Percentiles rank a stretch among this genome's conserved stretches.
These are phyloP conservation scores for Drosophila baimaii DNA, from an alignment of 1,140 invertebrate species.

Conservation along the genomic window DNA sequence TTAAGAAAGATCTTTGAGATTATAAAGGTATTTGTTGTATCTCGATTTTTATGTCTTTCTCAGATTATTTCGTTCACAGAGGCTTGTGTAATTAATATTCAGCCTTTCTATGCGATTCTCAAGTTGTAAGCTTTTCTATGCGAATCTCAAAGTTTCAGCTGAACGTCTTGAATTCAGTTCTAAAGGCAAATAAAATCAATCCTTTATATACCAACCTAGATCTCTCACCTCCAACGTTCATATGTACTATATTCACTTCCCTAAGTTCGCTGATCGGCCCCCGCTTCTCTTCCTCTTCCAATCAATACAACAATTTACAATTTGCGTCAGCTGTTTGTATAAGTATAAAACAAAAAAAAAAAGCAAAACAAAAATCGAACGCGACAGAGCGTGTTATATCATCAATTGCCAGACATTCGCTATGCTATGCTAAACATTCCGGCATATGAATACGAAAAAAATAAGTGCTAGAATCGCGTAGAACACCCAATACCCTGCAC, in stretches of 20 bases:
- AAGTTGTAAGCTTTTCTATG: neutral
- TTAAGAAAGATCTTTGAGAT: neutral
- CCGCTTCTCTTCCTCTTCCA: conserved; percentile 13
- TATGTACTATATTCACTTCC: conserved; percentile 20
- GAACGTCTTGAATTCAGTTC: conserved; percentile 4
- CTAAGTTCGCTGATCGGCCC: conserved; percentile 15
- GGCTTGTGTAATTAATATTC: neutral
- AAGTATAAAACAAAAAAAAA: conserved; percentile 35
- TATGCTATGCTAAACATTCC: conserved; percentile 57
- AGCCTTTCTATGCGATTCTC: conserved; percentile 15
- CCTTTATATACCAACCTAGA: conserved; percentile 16
- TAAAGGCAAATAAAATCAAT: neutral
- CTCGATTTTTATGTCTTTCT: too few species aligned
- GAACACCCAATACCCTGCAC: conserved; percentile 31
- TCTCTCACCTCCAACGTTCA: conserved; percentile 15
- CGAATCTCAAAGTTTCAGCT: conserved; percentile 15
- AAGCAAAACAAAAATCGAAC: conserved; percentile 47
- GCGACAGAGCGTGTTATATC: conserved; percentile 64
- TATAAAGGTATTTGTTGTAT: neutral
- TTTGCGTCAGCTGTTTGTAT: conserved; percentile 70
- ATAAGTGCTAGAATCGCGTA: conserved; percentile 29
- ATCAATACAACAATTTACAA: conserved; percentile 60
- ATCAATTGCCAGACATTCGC: conserved; percentile 68
- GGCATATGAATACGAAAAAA: conserved; percentile 37
- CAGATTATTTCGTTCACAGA: neutral